Conservation (phyloP, 1,140 invertebrate genomes). For the Frieseomelitta varia region DNA sequence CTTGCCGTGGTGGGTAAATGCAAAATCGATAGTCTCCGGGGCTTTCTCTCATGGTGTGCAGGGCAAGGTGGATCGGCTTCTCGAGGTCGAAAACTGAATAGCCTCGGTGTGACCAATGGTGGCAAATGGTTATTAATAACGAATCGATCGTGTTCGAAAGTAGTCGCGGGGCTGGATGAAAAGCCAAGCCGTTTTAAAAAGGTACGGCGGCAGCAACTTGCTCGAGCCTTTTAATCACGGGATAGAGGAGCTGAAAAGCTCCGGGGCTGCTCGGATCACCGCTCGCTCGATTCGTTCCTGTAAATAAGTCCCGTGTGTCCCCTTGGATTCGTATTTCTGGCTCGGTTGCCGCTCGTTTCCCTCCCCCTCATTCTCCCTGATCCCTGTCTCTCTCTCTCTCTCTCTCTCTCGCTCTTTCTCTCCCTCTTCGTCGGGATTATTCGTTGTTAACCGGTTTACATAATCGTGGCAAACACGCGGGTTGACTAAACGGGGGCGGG, state of each 20-base stretch:
- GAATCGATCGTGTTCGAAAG: conserved; percentile 56
- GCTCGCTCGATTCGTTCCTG: background rate
- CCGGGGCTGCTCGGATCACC: background rate
- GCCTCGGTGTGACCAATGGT: conserved; percentile 60
- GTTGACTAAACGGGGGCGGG: no score
- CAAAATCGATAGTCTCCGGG: conserved; percentile 77
- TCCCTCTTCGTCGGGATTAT: background rate
- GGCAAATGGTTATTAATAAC: conserved; percentile 73
- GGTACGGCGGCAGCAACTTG: background rate
- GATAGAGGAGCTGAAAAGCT: conserved; percentile 3
- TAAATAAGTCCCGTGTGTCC: conserved; percentile 6
- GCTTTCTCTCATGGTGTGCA: conserved; percentile 65
- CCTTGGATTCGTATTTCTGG: conserved; percentile 13
- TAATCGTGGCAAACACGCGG: background rate
- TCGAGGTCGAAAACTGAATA: conserved; percentile 74
- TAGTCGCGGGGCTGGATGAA: conserved; percentile 31
- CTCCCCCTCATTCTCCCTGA: no score
- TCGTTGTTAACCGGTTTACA: background rate
- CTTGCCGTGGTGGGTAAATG: conserved; percentile 74
- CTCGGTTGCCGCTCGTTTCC: background rate
- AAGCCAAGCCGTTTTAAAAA: conserved; percentile 36
- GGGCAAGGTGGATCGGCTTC: conserved; percentile 69
- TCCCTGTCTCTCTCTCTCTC: no score
- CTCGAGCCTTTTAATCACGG: conserved; percentile 1
- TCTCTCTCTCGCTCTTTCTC: no score